Percentiles rank a stretch among this genome's conserved stretches.
These are phyloP conservation scores for Pseudomyrmex cubaensis DNA, from an alignment of 1,140 invertebrate genomes.

Conservation along the genomic window DNA sequence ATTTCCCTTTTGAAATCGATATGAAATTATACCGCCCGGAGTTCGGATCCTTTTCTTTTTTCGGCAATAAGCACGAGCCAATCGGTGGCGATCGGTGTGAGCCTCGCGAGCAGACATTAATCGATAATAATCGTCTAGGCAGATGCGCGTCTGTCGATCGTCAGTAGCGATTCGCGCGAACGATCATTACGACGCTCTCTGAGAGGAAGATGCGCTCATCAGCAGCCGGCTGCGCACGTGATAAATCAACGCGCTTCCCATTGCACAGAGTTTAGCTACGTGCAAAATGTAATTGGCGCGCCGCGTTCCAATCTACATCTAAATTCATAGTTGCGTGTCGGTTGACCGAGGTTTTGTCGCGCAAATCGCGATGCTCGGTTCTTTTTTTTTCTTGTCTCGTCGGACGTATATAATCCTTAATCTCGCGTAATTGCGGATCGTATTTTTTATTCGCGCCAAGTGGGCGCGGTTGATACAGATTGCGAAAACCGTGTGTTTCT, in stretches of 20 bases:
- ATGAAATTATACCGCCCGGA: background rate
- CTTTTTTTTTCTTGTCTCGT: background rate
- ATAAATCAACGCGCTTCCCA: slow-evolving; percentile 71
- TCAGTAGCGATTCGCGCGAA: slow-evolving; percentile 69
- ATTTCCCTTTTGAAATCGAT: no score
- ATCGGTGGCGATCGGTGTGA: slow-evolving; percentile 16
- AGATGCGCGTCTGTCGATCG: slow-evolving; percentile 59
- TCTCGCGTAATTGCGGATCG: slow-evolving; percentile 37
- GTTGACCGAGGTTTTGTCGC: slow-evolving; percentile 19
- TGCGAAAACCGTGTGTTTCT: slow-evolving; percentile 23
- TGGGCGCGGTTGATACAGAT: slow-evolving; percentile 7
- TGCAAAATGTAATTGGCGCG: slow-evolving; percentile 63
- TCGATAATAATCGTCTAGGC: slow-evolving; percentile 35
- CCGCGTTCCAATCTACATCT: slow-evolving; percentile 68
- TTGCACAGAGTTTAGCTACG: slow-evolving; percentile 61
- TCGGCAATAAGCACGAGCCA: background rate
- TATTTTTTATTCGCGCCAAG: slow-evolving; percentile 21
- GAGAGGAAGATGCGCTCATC: slow-evolving; percentile 48
- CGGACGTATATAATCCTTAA: background rate
- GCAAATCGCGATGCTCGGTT: slow-evolving; percentile 20
- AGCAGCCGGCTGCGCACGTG: slow-evolving; percentile 43
- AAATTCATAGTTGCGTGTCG: slow-evolving; percentile 62
- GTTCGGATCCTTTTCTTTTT: background rate
- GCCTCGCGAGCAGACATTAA: background rate
- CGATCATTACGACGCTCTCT: slow-evolving; percentile 66